These are phyloP conservation scores for Cosmia pyralina DNA, from an alignment of 2,888 invertebrate species.

Conservation along the genomic window DNA sequence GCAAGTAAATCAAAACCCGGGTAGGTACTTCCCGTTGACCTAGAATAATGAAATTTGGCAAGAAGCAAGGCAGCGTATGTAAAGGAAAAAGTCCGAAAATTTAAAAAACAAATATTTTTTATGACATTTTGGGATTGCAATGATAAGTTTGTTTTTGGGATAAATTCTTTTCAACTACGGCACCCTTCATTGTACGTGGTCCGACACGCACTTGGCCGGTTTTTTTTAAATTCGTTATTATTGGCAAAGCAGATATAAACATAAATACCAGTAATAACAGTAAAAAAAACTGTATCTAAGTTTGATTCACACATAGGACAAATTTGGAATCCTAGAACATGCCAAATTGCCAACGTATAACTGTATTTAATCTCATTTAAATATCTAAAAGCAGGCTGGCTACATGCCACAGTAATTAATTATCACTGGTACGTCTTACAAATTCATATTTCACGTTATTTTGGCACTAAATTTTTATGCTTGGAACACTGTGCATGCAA, in stretches of 20 bases:
- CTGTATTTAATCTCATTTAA: slow-evolving; percentile 59
- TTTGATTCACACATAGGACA: not conserved
- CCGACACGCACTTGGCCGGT: too few species aligned
- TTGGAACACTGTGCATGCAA: slow-evolving; percentile 20
- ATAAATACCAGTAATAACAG: not conserved
- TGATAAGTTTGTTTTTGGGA: too few species aligned
- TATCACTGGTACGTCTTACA: slow-evolving; percentile 8
- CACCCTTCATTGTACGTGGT: too few species aligned
- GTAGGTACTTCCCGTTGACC: too few species aligned
- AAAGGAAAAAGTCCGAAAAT: too few species aligned
- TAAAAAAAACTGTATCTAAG: not conserved
- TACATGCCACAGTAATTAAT: slow-evolving; percentile 41
- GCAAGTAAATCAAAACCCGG: too few species aligned
- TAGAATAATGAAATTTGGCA: too few species aligned
- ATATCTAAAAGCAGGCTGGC: slow-evolving; percentile 56
- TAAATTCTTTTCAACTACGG: too few species aligned
- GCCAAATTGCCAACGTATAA: slow-evolving; percentile 37
- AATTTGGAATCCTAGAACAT: slow-evolving; percentile 28
- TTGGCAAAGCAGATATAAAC: not conserved
- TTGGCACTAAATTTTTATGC: slow-evolving; percentile 31
- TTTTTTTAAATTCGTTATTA: not conserved
- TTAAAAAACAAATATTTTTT: too few species aligned
- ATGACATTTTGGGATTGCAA: too few species aligned
- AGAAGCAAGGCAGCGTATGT: too few species aligned
- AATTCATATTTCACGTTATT: slow-evolving; percentile 45